A percentile compares a stretch with the other conserved stretches of the same genome.
These are phyloP conservation scores for Camarhynchus parvulus DNA, from an alignment of 2,113 vertebrate species.

Conservation along the genomic window DNA sequence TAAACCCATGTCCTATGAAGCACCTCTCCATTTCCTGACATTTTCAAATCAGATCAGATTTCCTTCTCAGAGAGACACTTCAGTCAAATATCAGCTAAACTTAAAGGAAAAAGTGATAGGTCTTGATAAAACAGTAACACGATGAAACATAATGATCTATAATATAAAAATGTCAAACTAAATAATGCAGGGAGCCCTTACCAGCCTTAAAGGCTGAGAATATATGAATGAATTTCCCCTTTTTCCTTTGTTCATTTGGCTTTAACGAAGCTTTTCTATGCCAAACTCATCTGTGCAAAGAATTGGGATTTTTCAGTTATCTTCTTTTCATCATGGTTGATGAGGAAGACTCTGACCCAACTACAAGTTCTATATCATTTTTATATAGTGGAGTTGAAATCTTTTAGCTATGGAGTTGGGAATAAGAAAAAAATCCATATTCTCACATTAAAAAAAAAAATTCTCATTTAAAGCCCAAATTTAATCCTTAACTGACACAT, in stretches of 20 bases:
- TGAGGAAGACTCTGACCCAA: neutral
- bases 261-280: neutral
- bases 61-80: neutral
- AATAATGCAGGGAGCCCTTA: neutral
- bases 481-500: neutral
- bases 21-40: neutral
- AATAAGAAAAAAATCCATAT: neutral
- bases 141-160: neutral
- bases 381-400: neutral
- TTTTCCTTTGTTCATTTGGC: neutral
- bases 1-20: neutral
- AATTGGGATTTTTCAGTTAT: neutral
- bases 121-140: neutral
- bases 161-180: conserved; percentile 2
- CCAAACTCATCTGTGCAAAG: neutral
- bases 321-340: neutral
- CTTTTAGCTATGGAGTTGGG: neutral
- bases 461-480: neutral
- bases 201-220: neutral
- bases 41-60: neutral
- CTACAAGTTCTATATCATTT: neutral
- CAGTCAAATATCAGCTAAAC: neutral
- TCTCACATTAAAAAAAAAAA: neutral
- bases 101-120: neutral
- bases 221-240: neutral